phyloP scores from a whole-genome alignment of 2,113 vertebrate genomes.

The Oxyruncus cristatus region DNA sequence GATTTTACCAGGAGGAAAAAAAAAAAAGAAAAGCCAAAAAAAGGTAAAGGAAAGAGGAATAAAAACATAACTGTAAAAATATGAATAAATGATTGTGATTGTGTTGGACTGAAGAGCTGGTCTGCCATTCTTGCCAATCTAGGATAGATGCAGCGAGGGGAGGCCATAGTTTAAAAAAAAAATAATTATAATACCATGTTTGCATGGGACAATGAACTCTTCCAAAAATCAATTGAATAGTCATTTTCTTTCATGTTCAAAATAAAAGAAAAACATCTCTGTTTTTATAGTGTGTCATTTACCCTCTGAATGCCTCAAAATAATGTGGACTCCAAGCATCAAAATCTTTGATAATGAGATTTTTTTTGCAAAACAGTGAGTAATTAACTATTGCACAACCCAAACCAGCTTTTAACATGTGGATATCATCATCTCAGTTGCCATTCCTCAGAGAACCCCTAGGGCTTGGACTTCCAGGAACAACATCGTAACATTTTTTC shows the following conservation, averaged over 20 bases:
- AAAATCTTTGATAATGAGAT: background rate
- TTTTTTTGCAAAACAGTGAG: background rate
- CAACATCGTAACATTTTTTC: background rate
- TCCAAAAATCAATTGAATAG: background rate
- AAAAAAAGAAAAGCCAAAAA: background rate
- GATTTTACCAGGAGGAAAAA: background rate
- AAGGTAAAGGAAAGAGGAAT: background rate
- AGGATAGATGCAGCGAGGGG: background rate
- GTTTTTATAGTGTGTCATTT: background rate
- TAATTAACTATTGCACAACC: background rate
- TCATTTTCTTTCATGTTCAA: background rate
- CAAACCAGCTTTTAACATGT: background rate
- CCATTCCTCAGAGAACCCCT: background rate
- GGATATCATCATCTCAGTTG: background rate
- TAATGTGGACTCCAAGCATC: background rate
- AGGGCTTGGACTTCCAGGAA: background rate
- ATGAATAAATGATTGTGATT: background rate
- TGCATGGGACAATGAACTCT: background rate
- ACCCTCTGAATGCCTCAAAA: background rate
- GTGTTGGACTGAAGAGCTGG: background rate
- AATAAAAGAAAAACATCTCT: background rate
- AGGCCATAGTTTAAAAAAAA: background rate
- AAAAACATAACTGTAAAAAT: background rate
- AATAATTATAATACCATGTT: background rate
- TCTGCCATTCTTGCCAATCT: background rate